Conservation (phyloP, 2,888 invertebrate species). For the Morpho deidamia region DNA sequence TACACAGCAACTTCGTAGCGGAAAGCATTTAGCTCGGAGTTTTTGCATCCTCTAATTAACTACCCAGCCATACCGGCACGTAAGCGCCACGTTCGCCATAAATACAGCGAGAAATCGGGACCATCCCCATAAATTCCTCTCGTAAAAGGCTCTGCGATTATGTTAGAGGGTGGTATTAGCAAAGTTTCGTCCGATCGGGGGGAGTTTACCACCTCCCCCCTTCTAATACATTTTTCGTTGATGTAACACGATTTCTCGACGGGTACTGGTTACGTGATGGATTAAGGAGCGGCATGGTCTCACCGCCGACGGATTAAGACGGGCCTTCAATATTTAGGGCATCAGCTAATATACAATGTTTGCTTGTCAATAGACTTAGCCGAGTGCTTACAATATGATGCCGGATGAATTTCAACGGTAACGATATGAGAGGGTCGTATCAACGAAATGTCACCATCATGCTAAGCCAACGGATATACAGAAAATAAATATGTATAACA, state of each 20-base stretch:
- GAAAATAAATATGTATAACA: too few species aligned
- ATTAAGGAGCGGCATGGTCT: conserved; percentile 70
- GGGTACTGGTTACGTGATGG: conserved; percentile 78
- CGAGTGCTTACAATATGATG: conserved; percentile 33
- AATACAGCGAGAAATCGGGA: conserved; percentile 76
- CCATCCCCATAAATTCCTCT: conserved; percentile 77
- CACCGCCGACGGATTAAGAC: conserved; percentile 69
- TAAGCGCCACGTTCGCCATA: conserved; percentile 69
- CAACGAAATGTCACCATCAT: background rate
- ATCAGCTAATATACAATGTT: conserved; percentile 71
- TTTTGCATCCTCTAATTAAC: conserved; percentile 69
- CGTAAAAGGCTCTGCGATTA: conserved; percentile 78
- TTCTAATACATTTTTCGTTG: conserved; percentile 80
- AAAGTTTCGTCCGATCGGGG: conserved; percentile 76
- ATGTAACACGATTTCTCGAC: conserved; percentile 79
- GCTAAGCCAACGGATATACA: too few species aligned
- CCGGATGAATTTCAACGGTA: conserved; percentile 9
- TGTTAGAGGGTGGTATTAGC: conserved; percentile 79
- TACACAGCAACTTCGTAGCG: conserved; percentile 10
- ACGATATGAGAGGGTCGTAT: conserved; percentile 10
- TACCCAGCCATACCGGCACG: conserved; percentile 59
- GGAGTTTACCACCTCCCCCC: conserved; percentile 51
- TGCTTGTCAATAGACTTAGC: conserved; percentile 66
- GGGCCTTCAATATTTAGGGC: conserved; percentile 68
- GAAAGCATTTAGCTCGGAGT: conserved; percentile 30